Evolutionary conservation across 1,140 invertebrate species (phyloP).

Genomic region (Zeugodacus cucurbitae): DNA sequence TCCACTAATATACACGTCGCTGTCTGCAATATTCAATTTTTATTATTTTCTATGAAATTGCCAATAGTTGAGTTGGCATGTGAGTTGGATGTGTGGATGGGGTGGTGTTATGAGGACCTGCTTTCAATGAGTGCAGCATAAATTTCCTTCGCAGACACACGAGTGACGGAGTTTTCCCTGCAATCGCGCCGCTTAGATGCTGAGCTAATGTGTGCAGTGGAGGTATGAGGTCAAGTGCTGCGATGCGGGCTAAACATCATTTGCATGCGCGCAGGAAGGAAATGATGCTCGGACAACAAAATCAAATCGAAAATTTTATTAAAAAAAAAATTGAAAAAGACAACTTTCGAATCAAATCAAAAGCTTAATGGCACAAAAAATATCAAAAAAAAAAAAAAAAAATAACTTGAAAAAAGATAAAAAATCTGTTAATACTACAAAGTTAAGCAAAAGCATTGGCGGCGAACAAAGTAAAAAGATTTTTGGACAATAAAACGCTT

Average conservation of each 20-base stretch:
- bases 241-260: slow-evolving; percentile 33
- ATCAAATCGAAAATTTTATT: slow-evolving; percentile 34
- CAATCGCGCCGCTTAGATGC: slow-evolving; percentile 4
- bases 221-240: background rate
- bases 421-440: slow-evolving; percentile 13
- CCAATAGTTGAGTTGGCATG: background rate
- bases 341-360: slow-evolving; percentile 31
- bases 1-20: background rate
- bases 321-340: slow-evolving; percentile 23
- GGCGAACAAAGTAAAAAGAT: slow-evolving; percentile 2
- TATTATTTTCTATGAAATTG: slow-evolving; percentile 14
- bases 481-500: slow-evolving; percentile 23
- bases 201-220: background rate
- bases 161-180: slow-evolving; percentile 20
- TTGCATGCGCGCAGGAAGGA: slow-evolving; percentile 35
- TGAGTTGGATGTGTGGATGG: background rate
- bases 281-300: slow-evolving; percentile 19
- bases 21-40: slow-evolving; percentile 32
- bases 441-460: background rate
- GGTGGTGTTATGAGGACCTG: background rate
- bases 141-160: slow-evolving; percentile 35
- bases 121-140: slow-evolving; percentile 32
- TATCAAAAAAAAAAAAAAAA: background rate
- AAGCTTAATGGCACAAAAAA: background rate
- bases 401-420: background rate